A percentile compares a stretch with the other conserved stretches of the same genome.
These are phyloP conservation scores for Neolamprologus cancellatus DNA, from an alignment of 2,113 vertebrate genomes.

Conservation along the genomic window DNA sequence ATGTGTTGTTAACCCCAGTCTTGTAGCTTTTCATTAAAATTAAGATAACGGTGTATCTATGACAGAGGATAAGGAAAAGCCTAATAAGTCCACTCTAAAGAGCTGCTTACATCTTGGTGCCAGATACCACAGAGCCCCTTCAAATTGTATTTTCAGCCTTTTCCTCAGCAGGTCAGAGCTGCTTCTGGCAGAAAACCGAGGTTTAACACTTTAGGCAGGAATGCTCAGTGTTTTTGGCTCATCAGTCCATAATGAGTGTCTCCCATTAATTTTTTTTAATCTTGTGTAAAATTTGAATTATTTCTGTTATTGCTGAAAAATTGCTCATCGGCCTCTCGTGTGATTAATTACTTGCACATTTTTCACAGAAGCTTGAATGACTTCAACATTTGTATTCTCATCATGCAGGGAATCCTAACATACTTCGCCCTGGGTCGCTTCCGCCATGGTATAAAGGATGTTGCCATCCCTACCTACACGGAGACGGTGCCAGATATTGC, in stretches of 20 bases:
- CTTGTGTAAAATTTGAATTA: background rate
- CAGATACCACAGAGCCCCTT: background rate
- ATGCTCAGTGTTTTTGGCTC: background rate
- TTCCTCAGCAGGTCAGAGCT: background rate
- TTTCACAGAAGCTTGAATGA: background rate
- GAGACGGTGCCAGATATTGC: constrained; percentile 68
- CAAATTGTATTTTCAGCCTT: background rate
- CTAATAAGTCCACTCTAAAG: background rate
- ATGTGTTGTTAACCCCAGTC: background rate
- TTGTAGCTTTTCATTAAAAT: background rate
- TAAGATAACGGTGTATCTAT: background rate
- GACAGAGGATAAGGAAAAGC: background rate
- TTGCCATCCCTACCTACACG: constrained; percentile 65
- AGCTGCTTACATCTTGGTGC: background rate
- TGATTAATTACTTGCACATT: background rate
- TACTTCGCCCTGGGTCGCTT: constrained; percentile 78
- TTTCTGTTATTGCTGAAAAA: background rate
- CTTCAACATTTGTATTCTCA: background rate
- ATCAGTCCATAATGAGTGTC: background rate
- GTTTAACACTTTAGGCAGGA: background rate
- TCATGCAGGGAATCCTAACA: constrained; percentile 73
- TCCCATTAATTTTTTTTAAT: background rate
- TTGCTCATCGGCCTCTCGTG: background rate
- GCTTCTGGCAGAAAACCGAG: background rate
- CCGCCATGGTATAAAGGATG: constrained; percentile 76